A percentile compares a stretch with the other conserved stretches of the same genome.
Evolutionary conservation across 2,113 vertebrate species (phyloP).

Genomic region (Centropus unirufus): DNA sequence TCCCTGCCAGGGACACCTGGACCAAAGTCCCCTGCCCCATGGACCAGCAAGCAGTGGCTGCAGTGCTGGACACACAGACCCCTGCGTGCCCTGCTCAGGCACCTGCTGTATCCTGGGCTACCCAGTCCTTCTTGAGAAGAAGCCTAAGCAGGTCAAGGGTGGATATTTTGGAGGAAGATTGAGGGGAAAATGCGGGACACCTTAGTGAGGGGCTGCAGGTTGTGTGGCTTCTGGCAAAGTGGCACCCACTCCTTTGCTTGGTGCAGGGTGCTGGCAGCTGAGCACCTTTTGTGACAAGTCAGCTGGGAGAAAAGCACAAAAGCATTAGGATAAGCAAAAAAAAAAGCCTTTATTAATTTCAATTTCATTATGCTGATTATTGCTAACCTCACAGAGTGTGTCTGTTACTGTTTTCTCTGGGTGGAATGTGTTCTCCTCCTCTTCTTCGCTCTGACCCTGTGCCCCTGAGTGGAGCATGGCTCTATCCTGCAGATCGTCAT

Average conservation of each 20-base stretch:
- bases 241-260: background rate
- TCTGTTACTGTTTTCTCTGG: background rate
- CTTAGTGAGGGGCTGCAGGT: background rate
- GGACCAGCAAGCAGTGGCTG: fast-evolving
- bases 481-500: background rate
- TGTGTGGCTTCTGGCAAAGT: background rate
- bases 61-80: background rate
- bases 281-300: slow-evolving; percentile 2
- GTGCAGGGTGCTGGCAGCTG: background rate
- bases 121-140: background rate
- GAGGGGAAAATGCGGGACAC: background rate
- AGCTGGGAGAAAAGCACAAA: slow-evolving; percentile 1
- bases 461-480: background rate
- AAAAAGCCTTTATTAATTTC: background rate
- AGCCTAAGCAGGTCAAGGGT: background rate
- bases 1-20: background rate
- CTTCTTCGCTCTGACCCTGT: background rate
- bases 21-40: background rate
- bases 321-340: background rate
- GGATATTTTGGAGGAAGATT: background rate
- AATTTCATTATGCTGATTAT: background rate
- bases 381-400: background rate
- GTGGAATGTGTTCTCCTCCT: background rate
- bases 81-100: background rate
- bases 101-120: background rate